Base-by-base conservation (phyloP, 2,113 vertebrate genomes). In the Anguilla japonica region DNA sequence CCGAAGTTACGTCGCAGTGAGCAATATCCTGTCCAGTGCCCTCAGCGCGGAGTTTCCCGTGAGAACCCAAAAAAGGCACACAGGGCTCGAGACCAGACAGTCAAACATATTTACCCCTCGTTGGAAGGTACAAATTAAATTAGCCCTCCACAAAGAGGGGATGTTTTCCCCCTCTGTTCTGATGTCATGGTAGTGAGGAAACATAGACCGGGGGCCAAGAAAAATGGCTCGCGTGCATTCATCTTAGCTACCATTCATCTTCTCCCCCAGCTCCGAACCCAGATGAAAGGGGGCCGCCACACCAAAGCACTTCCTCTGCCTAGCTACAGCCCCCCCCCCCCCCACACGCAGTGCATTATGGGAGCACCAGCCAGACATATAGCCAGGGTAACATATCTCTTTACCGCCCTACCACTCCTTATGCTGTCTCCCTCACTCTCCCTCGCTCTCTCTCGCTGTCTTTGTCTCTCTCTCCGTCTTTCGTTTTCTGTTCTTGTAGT, bases 51-150 rank as follows among this genome's bases (percentile, higher is more conserved):
- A 95, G 96, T 97, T 99, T 99, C 98, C 98, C 97, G 96, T 99
- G 98, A 99, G 98, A 99, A 99, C 97, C 96, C 94, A 94, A 94
- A 81, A 93, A 91, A 94, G 95, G 95, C 94, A 95, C 92, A 95
- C 93, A 90, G 89, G 95, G 94, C 34, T 96, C 96, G 95, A 96
- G 96, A 94, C 34, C 93, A 97, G 96, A 97, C 95, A 97, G 98
- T 97, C 97, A 98, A 98, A 98, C 96, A 97, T 97, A 98, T 98
- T 98, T 98, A 98, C 97, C 97, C 97, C 96, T 98, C 95, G 95
- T 97, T 98, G 96, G 97, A 98, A 98, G 97, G 96, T 98, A 98
- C 98, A 99, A 99, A 99, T 99, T 98, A 97, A 99, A 99, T 99
- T 98, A 99, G 96, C 94, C 94, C 91, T 94, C 95, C 95, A 98